phyloP scores from a whole-genome alignment of 2,113 vertebrate genomes.

The Scomber colias region DNA sequence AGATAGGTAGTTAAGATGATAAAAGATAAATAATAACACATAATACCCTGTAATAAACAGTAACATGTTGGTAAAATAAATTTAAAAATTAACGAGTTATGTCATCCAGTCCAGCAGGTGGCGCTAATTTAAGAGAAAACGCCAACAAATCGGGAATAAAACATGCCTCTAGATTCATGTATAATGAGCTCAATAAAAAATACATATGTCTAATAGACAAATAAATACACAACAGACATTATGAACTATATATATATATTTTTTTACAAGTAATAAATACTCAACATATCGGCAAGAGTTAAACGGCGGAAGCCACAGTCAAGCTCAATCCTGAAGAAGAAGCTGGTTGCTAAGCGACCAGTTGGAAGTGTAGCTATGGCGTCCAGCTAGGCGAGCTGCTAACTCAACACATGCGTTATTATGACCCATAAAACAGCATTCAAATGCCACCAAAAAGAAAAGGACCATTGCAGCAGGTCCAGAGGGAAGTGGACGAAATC shows the following conservation, averaged over 20 bases:
- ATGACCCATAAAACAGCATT: neutral
- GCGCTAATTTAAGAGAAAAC: neutral
- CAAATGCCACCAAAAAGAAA: conserved; percentile 79
- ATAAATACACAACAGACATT: neutral
- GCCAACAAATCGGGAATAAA: too few relatives aligned
- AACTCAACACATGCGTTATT: neutral
- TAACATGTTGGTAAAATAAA: too few relatives aligned
- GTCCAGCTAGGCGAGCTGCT: conserved; percentile 1
- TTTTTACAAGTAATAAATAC: neutral
- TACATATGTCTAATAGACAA: neutral
- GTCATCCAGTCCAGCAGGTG: conserved; percentile 43
- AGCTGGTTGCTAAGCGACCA: conserved; percentile 71
- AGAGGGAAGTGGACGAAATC: conserved; percentile 77
- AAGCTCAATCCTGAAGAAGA: neutral
- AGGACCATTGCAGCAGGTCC: conserved; percentile 76
- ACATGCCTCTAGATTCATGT: neutral
- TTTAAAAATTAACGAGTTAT: too few relatives aligned
- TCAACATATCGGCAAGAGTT: neutral
- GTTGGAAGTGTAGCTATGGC: conserved; percentile 1
- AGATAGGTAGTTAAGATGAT: too few relatives aligned
- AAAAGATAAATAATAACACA: too few relatives aligned
- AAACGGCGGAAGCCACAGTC: neutral
- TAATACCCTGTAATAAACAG: too few relatives aligned
- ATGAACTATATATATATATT: neutral
- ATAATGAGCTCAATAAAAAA: neutral